Conservation (phyloP, 2,797 vertebrate species). For the Psittacula echo region DNA sequence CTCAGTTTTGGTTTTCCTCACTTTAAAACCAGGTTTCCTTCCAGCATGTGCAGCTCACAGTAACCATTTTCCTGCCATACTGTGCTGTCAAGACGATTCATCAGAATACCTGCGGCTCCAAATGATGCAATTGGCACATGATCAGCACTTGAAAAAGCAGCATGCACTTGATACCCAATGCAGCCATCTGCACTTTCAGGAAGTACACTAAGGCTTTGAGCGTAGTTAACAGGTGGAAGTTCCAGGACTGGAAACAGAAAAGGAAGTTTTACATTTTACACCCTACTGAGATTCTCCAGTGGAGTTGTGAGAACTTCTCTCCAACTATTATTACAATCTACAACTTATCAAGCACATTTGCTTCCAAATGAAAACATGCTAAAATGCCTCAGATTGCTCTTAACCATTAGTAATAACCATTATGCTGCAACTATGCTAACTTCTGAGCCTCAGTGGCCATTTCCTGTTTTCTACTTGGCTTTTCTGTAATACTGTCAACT, state of each 20-base stretch:
- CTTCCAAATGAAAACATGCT: not conserved
- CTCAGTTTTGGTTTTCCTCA: not conserved
- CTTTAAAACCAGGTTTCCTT: not conserved
- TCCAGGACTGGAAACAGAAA: not conserved
- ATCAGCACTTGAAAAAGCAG: not conserved
- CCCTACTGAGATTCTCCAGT: not conserved
- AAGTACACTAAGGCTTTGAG: not conserved
- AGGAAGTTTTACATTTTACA: not conserved
- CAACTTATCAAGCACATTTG: not conserved
- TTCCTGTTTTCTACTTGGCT: not conserved
- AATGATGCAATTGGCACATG: not conserved
- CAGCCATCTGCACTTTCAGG: constrained; percentile 1
- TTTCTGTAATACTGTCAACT: not conserved
- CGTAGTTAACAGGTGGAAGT: not conserved
- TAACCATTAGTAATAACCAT: not conserved
- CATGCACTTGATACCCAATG: fast-evolving
- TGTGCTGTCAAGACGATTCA: not conserved
- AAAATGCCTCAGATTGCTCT: not conserved
- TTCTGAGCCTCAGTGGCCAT: not conserved
- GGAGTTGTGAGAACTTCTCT: not conserved
- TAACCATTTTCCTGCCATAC: not conserved
- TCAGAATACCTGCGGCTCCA: not conserved
- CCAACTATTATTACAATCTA: not conserved
- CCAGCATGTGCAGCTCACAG: not conserved
- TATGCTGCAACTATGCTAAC: not conserved